Base-by-base conservation (phyloP, 1,140 invertebrate species). In the Aricia agestis region DNA sequence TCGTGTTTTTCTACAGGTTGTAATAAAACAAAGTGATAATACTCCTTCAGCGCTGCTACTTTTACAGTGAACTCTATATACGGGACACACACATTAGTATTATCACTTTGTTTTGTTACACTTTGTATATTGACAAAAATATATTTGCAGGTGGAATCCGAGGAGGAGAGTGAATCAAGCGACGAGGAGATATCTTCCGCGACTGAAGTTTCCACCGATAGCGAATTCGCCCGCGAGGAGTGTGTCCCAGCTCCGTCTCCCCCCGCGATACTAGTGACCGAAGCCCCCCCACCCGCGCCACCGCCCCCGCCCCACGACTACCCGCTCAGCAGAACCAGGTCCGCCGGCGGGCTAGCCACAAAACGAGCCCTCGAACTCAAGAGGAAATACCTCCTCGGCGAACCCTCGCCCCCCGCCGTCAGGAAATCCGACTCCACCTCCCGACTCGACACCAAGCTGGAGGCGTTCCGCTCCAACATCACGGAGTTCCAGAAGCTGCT, bases 121-220 rank as follows among this genome's bases (percentile, higher is more conserved):
- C 9, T 52, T 9, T 52, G 10, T 4, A 52, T 52, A 52, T 52
- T 52, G 45, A 52, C 45, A 9, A 4, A 52, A 15, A 13, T 52
- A 10, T 52, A 11, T 52, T 52, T 52, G 45, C 45, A 90, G 87
- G 94, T 96, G 83, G 95, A 95, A 72, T 95, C 96, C 15, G 95
- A 93, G 67, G 94, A 94, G 41, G 86, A 87, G 61, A 94, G 94
- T 65, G 94, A 94, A 32, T 94, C 94, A 59, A 94, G 94, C 52
- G 94, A 94, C 76, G 94, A 95, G 79, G 94, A 95, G 74, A 94
- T 95, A 70, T 96, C 97, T 79, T 97, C 96, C 11, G 97, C 96
- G 2, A 98, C 97, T 1, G 97, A 97, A 92, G 97, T 98, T 73
- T 97, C 96, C 65, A 98, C 97, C 0, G 97, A 98, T 84, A 97